phyloP scores from a whole-genome alignment of 2,797 vertebrate species.

The Acrossocheilus wenchowensis region DNA sequence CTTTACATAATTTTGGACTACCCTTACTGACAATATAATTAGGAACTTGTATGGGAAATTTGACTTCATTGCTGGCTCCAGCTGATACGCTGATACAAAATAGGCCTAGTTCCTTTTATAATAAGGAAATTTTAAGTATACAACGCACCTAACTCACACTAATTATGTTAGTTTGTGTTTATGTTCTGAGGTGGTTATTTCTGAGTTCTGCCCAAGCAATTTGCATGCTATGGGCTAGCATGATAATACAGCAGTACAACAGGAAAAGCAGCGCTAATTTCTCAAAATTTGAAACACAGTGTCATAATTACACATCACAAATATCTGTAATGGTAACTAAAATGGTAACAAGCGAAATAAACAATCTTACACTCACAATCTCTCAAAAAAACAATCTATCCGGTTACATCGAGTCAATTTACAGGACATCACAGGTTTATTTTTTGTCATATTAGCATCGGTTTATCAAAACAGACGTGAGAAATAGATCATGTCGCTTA shows the following conservation, averaged over 20 bases:
- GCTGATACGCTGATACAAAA: background rate
- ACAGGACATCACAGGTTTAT: background rate
- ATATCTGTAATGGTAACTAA: background rate
- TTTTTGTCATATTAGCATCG: background rate
- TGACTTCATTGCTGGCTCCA: background rate
- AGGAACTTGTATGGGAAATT: background rate
- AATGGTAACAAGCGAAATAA: background rate
- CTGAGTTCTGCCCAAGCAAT: background rate
- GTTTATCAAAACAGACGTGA: background rate
- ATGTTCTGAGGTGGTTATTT: background rate
- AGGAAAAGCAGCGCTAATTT: background rate
- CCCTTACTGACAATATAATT: background rate
- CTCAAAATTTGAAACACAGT: background rate
- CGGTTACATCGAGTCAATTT: background rate
- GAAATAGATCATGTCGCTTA: constrained; percentile 2
- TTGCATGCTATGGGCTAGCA: background rate
- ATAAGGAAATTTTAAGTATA: background rate
- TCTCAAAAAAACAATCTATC: background rate
- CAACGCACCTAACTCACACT: background rate
- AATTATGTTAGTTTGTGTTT: background rate
- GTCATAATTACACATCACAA: background rate
- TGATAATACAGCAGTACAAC: background rate
- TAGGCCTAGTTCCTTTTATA: background rate
- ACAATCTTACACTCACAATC: background rate
- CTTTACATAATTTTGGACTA: no score